phyloP scores from a whole-genome alignment of 2,888 invertebrate genomes.

The Thymelicus sylvestris region DNA sequence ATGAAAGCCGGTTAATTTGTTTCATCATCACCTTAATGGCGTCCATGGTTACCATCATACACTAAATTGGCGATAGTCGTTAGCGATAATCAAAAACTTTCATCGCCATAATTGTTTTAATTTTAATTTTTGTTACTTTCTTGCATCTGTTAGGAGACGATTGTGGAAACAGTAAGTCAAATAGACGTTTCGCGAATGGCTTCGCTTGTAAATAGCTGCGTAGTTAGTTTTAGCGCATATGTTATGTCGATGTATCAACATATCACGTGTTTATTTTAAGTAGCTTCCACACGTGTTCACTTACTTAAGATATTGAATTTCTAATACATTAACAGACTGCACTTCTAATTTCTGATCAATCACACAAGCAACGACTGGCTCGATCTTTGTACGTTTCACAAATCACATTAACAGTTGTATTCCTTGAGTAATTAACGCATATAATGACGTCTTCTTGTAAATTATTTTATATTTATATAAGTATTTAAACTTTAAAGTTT shows the following conservation, averaged over 20 bases:
- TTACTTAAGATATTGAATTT: slow-evolving; percentile 40
- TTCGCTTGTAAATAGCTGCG: slow-evolving; percentile 69
- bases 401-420: slow-evolving; percentile 35
- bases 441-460: slow-evolving; percentile 31
- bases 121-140: slow-evolving; percentile 80
- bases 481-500: slow-evolving; percentile 30
- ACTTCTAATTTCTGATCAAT: slow-evolving; percentile 46
- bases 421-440: slow-evolving; percentile 33
- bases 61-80: slow-evolving; percentile 59
- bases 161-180: slow-evolving; percentile 85
- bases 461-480: slow-evolving; percentile 14
- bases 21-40: slow-evolving; percentile 37
- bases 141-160: slow-evolving; percentile 84
- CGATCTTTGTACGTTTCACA: slow-evolving; percentile 33
- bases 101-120: slow-evolving; percentile 76
- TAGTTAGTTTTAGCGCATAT: slow-evolving; percentile 62
- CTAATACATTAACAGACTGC: slow-evolving; percentile 44
- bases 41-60: slow-evolving; percentile 44
- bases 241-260: slow-evolving; percentile 42
- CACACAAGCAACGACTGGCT: slow-evolving; percentile 42
- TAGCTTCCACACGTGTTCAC: slow-evolving; percentile 51
- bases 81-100: slow-evolving; percentile 51
- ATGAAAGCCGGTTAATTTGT: slow-evolving; percentile 43
- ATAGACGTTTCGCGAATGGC: slow-evolving; percentile 77
- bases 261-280: slow-evolving; percentile 47